A percentile compares a stretch with the other conserved stretches of the same genome.
Evolutionary conservation across 2,888 invertebrate genomes (phyloP).

Genomic region (Stomorhina lunata): DNA sequence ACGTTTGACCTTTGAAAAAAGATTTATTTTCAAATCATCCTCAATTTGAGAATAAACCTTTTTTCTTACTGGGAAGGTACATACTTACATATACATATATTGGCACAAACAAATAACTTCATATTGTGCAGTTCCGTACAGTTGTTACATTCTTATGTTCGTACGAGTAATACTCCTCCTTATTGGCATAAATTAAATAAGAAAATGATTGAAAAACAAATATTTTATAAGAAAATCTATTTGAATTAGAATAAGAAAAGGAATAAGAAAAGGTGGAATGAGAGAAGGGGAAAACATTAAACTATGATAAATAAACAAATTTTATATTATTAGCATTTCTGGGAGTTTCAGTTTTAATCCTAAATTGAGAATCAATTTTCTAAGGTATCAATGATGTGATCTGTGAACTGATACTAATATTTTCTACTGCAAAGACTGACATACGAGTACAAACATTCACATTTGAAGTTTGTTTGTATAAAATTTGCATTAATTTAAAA

Average conservation of each 20-base stretch:
- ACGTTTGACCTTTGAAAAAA: too few relatives aligned
- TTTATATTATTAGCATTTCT: neutral
- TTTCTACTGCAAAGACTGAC: too few relatives aligned
- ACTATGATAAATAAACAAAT: conserved; percentile 11
- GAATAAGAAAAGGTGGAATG: neutral
- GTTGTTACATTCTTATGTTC: too few relatives aligned
- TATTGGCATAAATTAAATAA: too few relatives aligned
- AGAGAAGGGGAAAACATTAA: neutral
- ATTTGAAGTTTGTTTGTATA: too few relatives aligned
- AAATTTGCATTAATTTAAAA: too few relatives aligned
- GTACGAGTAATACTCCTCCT: too few relatives aligned
- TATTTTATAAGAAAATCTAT: neutral
- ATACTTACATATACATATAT: neutral
- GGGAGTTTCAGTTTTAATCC: neutral
- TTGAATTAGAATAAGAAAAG: neutral
- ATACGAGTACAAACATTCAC: too few relatives aligned
- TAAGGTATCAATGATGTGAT: neutral
- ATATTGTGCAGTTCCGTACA: too few relatives aligned
- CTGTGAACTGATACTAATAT: neutral
- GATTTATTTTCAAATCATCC: too few relatives aligned
- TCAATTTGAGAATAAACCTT: too few relatives aligned
- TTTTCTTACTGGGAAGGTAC: too few relatives aligned
- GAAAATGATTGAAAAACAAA: neutral
- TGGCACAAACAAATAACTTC: neutral
- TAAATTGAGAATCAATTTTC: conserved; percentile 7